Percentiles rank a stretch among this genome's conserved stretches.
phyloP scores from a whole-genome alignment of 2,888 invertebrate species.

The Heliconius erato region DNA sequence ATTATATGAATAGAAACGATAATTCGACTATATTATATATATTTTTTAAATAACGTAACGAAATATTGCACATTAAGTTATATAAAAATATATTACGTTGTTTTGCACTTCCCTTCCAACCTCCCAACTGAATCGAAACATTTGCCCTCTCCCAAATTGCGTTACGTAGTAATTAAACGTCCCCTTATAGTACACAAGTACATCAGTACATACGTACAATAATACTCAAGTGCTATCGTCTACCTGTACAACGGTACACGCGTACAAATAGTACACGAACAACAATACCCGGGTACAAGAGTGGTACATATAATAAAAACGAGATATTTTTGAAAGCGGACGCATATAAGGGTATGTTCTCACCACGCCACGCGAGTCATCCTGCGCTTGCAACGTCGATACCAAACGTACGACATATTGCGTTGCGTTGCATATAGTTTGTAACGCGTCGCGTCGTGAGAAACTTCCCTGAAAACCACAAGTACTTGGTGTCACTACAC shows the following conservation, averaged over 20 bases:
- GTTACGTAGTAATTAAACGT: no score
- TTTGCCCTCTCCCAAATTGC: not conserved
- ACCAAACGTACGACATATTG: conserved; percentile 59
- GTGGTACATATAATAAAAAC: not conserved
- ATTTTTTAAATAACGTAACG: no score
- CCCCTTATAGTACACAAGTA: not conserved
- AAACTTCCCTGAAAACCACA: conserved; percentile 59
- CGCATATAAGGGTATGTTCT: conserved; percentile 58
- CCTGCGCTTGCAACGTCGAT: conserved; percentile 57
- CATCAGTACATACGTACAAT: not conserved
- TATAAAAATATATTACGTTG: no score
- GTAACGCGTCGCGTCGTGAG: conserved; percentile 60
- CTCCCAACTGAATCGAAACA: not conserved
- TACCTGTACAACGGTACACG: conserved; percentile 31
- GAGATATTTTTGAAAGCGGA: conserved; percentile 47
- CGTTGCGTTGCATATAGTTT: conserved; percentile 59
- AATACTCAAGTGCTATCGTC: not conserved
- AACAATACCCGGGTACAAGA: not conserved
- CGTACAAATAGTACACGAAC: not conserved
- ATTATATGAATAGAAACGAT: not conserved
- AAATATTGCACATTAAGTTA: no score
- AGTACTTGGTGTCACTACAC: conserved; percentile 42
- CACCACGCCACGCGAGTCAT: conserved; percentile 60
- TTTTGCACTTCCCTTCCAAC: not conserved
- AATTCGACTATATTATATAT: not conserved